Evolutionary conservation across 2,888 invertebrate genomes (phyloP), one percentile per base, ranked within the genome.

Genomic region (Bellardia pandia): DNA sequence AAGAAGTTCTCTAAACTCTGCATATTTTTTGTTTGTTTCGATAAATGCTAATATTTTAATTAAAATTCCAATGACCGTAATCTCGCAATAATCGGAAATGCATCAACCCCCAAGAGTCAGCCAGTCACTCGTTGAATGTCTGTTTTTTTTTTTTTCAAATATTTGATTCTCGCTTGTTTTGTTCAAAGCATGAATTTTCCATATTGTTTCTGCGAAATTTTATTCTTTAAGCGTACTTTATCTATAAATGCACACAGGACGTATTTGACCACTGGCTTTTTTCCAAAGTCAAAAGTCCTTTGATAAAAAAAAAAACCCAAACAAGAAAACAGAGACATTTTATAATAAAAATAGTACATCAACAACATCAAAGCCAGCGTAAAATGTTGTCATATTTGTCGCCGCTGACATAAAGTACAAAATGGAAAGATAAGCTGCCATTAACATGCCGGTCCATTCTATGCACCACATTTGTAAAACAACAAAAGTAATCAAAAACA

Each of bases 1-100:
- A 94, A 96, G 96, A 3, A 30, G 2, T 4, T n/a, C 33, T 30
- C 16, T 7, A 16, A 16, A 48, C 42, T 51, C n/a, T n/a, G 51
- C 14, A 48, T 11, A 48, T 14, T 48, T 48, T 48, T 11, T n/a
- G 13, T n/a, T 51, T 6, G 3, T 51, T 51, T 14, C n/a, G 14
- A 14, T 13, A 5, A 14, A n/a, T n/a, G 64, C 42, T n/a, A 42
- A 45, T 71, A 56, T 85, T 85, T 85, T 85, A 87, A 87, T 87
- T 86, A 79, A 86, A 83, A 83, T 83, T 77, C 76, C 76, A 48
- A 33, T 80, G 85, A 83, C 79, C 85, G 71, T 69, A 53, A 76
- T 53, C 64, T 51, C 51, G 9, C 53, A 75, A 40, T 69, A 14
- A 23, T 2, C 40, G 30, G 2, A 3, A 37, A 14, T 53, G 16